A percentile compares a stretch with the other conserved stretches of the same genome.
These are phyloP conservation scores for Coregonus sp. DNA, from an alignment of 2,797 vertebrate genomes.

Conservation along the genomic window DNA sequence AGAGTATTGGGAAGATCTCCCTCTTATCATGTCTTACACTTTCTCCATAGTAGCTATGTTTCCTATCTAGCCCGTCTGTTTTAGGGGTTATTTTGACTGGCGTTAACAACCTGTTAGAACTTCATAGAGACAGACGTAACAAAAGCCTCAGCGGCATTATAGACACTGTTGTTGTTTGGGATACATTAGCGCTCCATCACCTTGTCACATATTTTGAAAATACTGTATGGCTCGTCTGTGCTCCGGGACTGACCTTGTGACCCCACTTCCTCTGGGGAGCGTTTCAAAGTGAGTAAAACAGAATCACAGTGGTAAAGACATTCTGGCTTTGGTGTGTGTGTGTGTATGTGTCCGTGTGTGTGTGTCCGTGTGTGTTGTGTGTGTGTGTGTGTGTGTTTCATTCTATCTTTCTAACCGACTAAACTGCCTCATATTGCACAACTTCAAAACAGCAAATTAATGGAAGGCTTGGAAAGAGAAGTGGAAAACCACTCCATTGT, in stretches of 20 bases:
- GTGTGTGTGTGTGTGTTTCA: background rate
- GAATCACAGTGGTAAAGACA: slow-evolving; percentile 75
- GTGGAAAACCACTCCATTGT: slow-evolving; percentile 16
- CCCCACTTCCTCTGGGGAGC: slow-evolving; percentile 74
- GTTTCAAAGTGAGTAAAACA: slow-evolving; percentile 77
- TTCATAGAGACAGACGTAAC: background rate
- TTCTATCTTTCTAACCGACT: no score
- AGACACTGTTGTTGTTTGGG: slow-evolving; percentile 32
- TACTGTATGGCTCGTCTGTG: background rate
- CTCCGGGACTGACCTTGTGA: slow-evolving; percentile 69
- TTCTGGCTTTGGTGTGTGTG: slow-evolving; percentile 76
- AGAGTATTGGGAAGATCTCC: no score
- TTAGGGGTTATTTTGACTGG: background rate
- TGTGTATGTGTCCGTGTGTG: background rate
- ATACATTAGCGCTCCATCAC: slow-evolving; percentile 5
- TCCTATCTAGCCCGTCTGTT: background rate
- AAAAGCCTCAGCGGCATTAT: background rate
- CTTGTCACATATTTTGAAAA: slow-evolving; percentile 26
- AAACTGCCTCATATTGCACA: background rate
- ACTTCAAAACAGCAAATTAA: background rate
- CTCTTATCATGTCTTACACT: no score
- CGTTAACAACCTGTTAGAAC: background rate
- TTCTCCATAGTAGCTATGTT: background rate
- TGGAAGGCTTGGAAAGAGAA: background rate
- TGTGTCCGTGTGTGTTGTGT: slow-evolving; percentile 11